Evolutionary conservation across 2,888 invertebrate species (phyloP), one percentile per base, ranked within the genome.

Genomic region (Andrena hattorfiana): DNA sequence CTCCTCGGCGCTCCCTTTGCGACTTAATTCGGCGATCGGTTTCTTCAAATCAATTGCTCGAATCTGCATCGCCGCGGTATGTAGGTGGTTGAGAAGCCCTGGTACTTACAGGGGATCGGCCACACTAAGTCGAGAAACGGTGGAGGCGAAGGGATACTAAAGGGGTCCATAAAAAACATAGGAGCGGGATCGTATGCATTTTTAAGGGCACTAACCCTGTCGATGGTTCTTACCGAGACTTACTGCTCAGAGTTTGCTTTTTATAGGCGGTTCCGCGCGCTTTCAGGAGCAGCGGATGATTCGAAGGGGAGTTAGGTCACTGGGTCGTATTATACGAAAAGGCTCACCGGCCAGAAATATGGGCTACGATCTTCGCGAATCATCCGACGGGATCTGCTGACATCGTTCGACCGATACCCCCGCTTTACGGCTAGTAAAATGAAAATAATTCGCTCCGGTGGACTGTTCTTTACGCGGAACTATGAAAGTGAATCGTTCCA

Each of bases 121-220:
- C 60, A 70, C 49, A 59, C 35, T 63, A 68, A 79, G 74, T 42
- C 75, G 69, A 68, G 64, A 69, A 20, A 20, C 75, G 67, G 48
- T 67, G 56, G 59, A 30, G 67, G 64, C 54, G 74, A 66, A 70
- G 60, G 70, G 71, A 71, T 83, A 78, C 54, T 42, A 70, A 84
- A 64, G 81, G 72, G 82, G 85, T 85, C 85, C 85, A 86, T 90
- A 90, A 90, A 91, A 85, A 86, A 78, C 75, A 81, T 86, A 88
- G 86, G 87, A 81, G 82, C 84, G 74, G 62, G 87, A 85, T 89
- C 87, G 80, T 87, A 78, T 87, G 84, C 87, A 90, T 90, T 90
- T 91, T 91, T 91, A 90, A 88, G 84, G 84, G 88, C 84, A 89
- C 87, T 89, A 90, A 90, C 89, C 85, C 87, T 85, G 88, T 89